Evolutionary conservation across 2,113 vertebrate species (phyloP), one percentile per base, ranked within the genome.

Genomic region (Cathartes aura): DNA sequence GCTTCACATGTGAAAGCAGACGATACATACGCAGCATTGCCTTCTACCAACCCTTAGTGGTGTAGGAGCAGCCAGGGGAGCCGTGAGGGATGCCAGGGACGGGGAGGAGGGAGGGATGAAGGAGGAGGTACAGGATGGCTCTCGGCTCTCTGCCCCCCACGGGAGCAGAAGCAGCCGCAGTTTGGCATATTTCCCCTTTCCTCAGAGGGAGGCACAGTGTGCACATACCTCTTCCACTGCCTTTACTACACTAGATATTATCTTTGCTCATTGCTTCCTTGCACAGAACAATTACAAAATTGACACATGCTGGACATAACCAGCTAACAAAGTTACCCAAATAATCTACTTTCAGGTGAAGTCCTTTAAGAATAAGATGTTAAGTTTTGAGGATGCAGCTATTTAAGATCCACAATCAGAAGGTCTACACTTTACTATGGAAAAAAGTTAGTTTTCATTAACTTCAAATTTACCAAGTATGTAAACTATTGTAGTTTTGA

Each of bases 31-130:
- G 1, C 38, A 86, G 15, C 58, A 75, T 12, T 11, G n/a, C 18
- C 22, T 72, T 47, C 76, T 56, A 52, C 17, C 17, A 64, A 16
- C 32, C 2, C 1, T 20, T 4, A 32, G n/a, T 6, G 5, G 15
- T 15, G 7, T 3, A 32, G 40, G 8, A 66, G 47, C 59, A 87
- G 52, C 9, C 23, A 84, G 24, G 60, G 21, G 19, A 74, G 40
- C 34, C 0, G 0, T 9, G 55, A 58, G 55, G 63, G 53, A 14
- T 1, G 3, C 1, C 0, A 3, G 36, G 36, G 60, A 70, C 0
- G 1, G 15, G 22, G 16, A 45, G 19, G n/a, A 87, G 15, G 27
- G 14, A 42, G 18, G 22, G 48, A 34, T 15, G 47, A n/a, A 84
- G 84, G 15, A 93, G 32, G 23, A 43, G 48, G 34, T 16, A 34